Evolutionary conservation across 1,140 invertebrate genomes (phyloP), one percentile per base, ranked within the genome.

Genomic region (Ostrea edulis): DNA sequence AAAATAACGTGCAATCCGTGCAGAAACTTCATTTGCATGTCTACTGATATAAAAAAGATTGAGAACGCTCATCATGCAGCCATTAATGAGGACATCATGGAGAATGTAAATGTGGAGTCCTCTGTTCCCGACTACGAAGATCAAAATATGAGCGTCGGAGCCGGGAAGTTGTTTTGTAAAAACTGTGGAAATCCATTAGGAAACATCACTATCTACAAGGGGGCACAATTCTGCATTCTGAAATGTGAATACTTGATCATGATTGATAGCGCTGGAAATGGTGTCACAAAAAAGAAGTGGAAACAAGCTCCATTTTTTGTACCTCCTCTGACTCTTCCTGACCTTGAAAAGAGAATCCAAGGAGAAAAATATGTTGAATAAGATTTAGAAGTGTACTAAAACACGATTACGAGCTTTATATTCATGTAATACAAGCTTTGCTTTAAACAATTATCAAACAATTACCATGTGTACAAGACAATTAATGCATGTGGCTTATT

Each of bases 161-260:
- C 71, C 25, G 83, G 89, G 8, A 91, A 93, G 86, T 85, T 94
- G 25, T 86, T 58, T 35, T 93, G 92, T 85, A 89, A 89, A n/a
- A 86, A 91, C n/a, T 94, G 93, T 88, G 87, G 89, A 3, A 29
- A 82, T 44, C 90, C 91, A 52, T 92, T 93, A 89, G 93, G 93
- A 12, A 90, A 91, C 35, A 71, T 89, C n/a, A 86, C 68, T n/a
- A 86, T 87, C 8, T 91, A 91, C 86, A 90, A 87, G 52, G 82
- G 82, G 2, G 86, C 89, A 7, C 68, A 86, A 51, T 92, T 92
- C 65, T 91, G 92, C 12, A 87, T 93, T 20, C 82, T 93, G 55
- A 93, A 93, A 82, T 89, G 93, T 52, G 82, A 90, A 14, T 88
- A 89, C 51, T 93, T 93, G 65, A 68, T 86, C 35, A 77, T 93